Conservation (phyloP, 2,797 vertebrate genomes). For the Spondyliosoma cantharus region DNA sequence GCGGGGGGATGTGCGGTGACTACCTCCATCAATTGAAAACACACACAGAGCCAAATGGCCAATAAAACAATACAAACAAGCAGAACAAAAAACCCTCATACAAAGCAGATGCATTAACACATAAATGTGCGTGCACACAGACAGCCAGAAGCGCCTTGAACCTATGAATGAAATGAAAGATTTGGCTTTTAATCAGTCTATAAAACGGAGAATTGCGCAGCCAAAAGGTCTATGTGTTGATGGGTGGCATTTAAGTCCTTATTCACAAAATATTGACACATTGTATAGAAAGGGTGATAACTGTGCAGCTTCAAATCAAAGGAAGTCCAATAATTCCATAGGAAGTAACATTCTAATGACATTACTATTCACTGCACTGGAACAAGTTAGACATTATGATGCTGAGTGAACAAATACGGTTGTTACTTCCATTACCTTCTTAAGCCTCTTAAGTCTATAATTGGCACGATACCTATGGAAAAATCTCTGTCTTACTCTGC, state of each 20-base stretch:
- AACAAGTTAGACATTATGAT: slow-evolving; percentile 12
- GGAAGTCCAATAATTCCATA: background rate
- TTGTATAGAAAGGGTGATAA: background rate
- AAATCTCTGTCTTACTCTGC: background rate
- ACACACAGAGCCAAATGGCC: slow-evolving; percentile 52
- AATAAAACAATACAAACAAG: slow-evolving; percentile 67
- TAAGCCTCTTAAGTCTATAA: slow-evolving; percentile 30
- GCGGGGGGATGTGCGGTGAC: slow-evolving; percentile 53
- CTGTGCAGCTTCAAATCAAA: background rate
- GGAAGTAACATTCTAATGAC: slow-evolving; percentile 8
- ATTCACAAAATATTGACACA: slow-evolving; percentile 26
- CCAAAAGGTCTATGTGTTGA: slow-evolving; percentile 27
- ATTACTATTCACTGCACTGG: slow-evolving; percentile 7
- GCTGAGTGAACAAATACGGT: slow-evolving; percentile 31
- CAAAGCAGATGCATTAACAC: slow-evolving; percentile 60
- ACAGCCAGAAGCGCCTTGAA: slow-evolving; percentile 45
- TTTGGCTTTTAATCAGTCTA: slow-evolving; percentile 47
- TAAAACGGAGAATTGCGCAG: slow-evolving; percentile 53
- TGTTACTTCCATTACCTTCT: slow-evolving; percentile 36
- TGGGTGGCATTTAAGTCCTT: slow-evolving; percentile 36
- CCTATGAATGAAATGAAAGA: slow-evolving; percentile 35
- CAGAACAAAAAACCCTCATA: slow-evolving; percentile 33
- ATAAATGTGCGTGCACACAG: slow-evolving; percentile 28
- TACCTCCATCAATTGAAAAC: slow-evolving; percentile 69
- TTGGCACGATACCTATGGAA: slow-evolving; percentile 30